phyloP scores from a whole-genome alignment of 2,888 invertebrate genomes.

The Drosophila picticornis region DNA sequence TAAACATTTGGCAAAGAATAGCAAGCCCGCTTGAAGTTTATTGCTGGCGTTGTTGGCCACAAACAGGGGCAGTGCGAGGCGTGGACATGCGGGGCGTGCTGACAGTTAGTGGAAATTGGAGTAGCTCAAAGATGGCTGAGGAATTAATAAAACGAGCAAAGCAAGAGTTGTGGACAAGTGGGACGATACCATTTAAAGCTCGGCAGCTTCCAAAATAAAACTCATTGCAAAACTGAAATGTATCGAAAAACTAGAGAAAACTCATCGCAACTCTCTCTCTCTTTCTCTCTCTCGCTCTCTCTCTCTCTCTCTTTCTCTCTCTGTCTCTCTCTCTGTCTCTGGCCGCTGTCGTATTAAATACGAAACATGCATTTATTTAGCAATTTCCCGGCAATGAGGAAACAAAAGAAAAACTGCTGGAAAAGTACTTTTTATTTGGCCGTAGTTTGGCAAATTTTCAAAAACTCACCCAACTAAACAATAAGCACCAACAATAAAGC shows the following conservation, averaged over 20 bases:
- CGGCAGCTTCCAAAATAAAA: conserved; percentile 9
- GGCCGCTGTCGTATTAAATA: conserved; percentile 56
- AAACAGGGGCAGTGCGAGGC: not conserved
- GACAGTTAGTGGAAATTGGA: conserved; percentile 57
- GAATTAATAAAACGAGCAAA: conserved; percentile 49
- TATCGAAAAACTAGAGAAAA: conserved; percentile 40
- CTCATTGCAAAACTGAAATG: conserved; percentile 27
- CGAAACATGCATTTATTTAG: conserved; percentile 79
- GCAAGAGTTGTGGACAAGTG: conserved; percentile 26
- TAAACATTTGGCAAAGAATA: conserved; percentile 75
- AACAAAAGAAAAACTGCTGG: conserved; percentile 56
- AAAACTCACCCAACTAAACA: conserved; percentile 61
- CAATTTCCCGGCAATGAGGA: conserved; percentile 60
- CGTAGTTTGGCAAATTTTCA: conserved; percentile 70
- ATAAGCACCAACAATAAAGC: conserved; percentile 46
- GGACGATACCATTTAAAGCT: conserved; percentile 15
- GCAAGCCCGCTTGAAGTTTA: conserved; percentile 71
- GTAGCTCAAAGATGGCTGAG: conserved; percentile 53
- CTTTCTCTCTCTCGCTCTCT: not conserved
- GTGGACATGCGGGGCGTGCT: not conserved
- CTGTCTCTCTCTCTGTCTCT: not conserved
- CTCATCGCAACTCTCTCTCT: conserved; percentile 2
- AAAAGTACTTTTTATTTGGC: conserved; percentile 27
- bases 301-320: not conserved
- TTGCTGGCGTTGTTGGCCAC: conserved; percentile 56